These are phyloP conservation scores for Tichodroma muraria DNA, from an alignment of 2,113 vertebrate species.

Conservation along the genomic window DNA sequence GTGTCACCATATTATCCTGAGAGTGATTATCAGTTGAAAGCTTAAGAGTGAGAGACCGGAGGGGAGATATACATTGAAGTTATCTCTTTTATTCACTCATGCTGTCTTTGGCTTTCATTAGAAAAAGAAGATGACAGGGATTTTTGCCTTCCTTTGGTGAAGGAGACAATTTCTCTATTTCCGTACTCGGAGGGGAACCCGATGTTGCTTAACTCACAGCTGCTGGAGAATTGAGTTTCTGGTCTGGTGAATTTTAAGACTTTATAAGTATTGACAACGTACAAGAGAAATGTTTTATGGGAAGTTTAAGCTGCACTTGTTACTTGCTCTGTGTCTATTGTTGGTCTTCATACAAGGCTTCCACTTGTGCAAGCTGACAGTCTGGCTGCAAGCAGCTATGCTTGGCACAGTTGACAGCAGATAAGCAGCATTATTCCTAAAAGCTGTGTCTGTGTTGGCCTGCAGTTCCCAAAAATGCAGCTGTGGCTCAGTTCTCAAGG, in stretches of 20 bases:
- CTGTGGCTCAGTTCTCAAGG: not conserved
- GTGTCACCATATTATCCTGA: not conserved
- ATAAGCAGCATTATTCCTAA: not conserved
- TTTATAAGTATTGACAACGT: not conserved
- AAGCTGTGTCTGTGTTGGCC: not conserved
- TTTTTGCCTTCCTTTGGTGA: not conserved
- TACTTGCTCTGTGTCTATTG: not conserved
- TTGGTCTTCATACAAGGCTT: not conserved
- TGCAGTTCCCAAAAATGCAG: not conserved
- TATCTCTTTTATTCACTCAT: not conserved
- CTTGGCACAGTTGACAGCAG: not conserved
- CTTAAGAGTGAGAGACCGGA: not conserved
- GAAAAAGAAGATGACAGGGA: not conserved
- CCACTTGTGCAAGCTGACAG: not conserved
- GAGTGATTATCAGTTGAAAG: not conserved
- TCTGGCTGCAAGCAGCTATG: not conserved
- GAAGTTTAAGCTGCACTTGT: not conserved
- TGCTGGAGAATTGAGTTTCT: not conserved
- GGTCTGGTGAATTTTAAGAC: constrained; percentile 16
- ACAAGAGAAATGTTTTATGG: not conserved
- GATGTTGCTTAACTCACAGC: not conserved
- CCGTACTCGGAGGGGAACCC: not conserved
- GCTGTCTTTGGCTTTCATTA: not conserved
- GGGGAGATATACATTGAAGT: not conserved
- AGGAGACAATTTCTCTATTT: not conserved